A percentile compares a stretch with the other conserved stretches of the same genome.
phyloP scores from a whole-genome alignment of 2,797 vertebrate genomes.

The Dendrocincla tyrannina region DNA sequence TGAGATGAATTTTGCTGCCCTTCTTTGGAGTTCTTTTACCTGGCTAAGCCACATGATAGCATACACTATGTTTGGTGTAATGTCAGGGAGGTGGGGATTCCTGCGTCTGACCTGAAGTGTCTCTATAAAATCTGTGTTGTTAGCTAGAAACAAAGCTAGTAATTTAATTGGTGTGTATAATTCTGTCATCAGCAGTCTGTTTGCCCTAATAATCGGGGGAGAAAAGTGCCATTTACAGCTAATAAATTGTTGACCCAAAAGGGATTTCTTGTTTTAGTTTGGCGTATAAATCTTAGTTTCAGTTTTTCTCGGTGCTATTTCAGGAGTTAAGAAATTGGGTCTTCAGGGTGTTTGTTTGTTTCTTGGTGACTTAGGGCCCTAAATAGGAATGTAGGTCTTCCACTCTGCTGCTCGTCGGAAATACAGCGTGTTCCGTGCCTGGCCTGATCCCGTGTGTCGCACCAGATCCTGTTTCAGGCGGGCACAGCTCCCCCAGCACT shows the following conservation, averaged over 20 bases:
- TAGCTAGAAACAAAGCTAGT: background rate
- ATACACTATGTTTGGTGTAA: fast-evolving
- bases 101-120: background rate
- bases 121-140: background rate
- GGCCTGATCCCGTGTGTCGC: background rate
- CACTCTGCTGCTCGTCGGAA: fast-evolving
- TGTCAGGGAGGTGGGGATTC: background rate
- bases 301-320: background rate
- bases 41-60: background rate
- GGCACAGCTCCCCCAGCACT: background rate
- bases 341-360: background rate
- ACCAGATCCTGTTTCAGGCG: background rate
- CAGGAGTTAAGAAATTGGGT: background rate
- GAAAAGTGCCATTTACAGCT: background rate
- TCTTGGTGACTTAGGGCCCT: background rate
- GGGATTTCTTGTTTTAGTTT: background rate
- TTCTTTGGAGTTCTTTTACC: background rate
- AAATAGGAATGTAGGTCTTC: background rate
- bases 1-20: background rate
- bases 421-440: background rate
- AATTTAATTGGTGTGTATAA: background rate
- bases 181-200: background rate
- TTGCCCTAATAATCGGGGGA: background rate
- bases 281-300: background rate
- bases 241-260: background rate